Base-by-base conservation (phyloP, 2,797 vertebrate species). In the Aldrovandia affinis region DNA sequence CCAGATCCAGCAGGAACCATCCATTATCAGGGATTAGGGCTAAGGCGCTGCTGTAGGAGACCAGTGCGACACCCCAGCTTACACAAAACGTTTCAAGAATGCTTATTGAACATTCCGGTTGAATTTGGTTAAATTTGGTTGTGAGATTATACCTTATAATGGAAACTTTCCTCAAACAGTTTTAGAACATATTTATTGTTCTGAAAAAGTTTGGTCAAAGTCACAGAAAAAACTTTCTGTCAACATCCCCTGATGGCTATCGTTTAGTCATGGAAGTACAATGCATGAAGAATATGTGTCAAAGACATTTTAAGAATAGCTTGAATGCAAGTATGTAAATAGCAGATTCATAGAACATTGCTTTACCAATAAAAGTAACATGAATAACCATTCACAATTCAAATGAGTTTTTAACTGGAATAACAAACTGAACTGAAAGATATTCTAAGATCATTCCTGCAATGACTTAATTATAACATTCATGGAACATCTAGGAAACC, bases 1-100 rank as follows among this genome's bases (percentile, higher is more conserved):
- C 73, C 73, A 42, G 39, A 77, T 77, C 73, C 73, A 77, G 15
- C 73, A 77, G 73, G 73, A 77, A 47, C 39, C 8, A 44, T 77
- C 73, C 42, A 77, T 77, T 77, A 77, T 25, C 73, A 44, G 73
- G 39, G 73, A 77, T 77, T 77, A 77, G 39, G 22, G 42, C 9
- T 77, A 77, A 47, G 25, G 42, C 73, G 14, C 73, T 44, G 42
- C 42, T 2, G n/a, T 7, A 57, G n/a, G 2, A 77, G 73, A 10
- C 73, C 73, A 44, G 42, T 3, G 8, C 73, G 22, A n/a, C 39
- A 77, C 42, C 36, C 68, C 68, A 8, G 15, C 68, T 73, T 8
- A 42, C 68, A 42, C 33, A 42, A 39, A 73, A 39, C 68, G 20
- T 42, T 73, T 73, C 18, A 42, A 73, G 36, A 73, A 73, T 33